Evolutionary conservation across 1,140 invertebrate genomes (phyloP).

Genomic region (Drosophila tropicalis): DNA sequence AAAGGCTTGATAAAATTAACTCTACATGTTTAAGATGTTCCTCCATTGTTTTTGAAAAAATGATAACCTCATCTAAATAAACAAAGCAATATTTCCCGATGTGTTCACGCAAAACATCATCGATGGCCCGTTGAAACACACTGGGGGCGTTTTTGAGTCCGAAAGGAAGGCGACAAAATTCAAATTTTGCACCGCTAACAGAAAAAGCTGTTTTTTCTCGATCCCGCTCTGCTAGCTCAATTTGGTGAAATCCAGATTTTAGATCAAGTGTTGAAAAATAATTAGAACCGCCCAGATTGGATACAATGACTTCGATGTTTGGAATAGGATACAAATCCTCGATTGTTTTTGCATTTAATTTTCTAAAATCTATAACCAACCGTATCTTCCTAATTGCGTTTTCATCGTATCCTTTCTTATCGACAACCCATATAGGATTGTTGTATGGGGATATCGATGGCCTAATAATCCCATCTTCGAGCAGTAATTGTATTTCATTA

Average conservation of each 20-base stretch:
- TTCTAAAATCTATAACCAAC: constrained; percentile 12
- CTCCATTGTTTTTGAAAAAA: constrained; percentile 4
- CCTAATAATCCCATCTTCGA: no score
- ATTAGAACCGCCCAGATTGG: neutral
- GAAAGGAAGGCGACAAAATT: no score
- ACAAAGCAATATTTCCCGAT: neutral
- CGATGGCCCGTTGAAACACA: no score
- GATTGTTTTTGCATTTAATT: constrained; percentile 7
- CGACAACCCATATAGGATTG: neutral
- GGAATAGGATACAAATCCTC: constrained; percentile 5
- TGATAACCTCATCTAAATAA: neutral
- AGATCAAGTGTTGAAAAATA: constrained; percentile 1
- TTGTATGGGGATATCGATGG: neutral
- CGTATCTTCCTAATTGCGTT: constrained; percentile 1
- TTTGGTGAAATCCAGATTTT: constrained; percentile 3
- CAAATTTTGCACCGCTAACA: neutral
- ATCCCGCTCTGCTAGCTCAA: neutral
- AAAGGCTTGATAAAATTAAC: neutral
- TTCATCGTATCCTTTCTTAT: neutral
- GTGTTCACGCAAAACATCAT: no score
- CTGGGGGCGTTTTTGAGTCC: no score
- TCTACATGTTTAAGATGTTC: constrained; percentile 1
- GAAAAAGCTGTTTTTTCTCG: constrained; percentile 15
- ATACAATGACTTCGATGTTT: neutral
- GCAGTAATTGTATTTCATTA: constrained; percentile 1